phyloP scores from a whole-genome alignment of 2,113 vertebrate species.

The Lasiurus borealis region DNA sequence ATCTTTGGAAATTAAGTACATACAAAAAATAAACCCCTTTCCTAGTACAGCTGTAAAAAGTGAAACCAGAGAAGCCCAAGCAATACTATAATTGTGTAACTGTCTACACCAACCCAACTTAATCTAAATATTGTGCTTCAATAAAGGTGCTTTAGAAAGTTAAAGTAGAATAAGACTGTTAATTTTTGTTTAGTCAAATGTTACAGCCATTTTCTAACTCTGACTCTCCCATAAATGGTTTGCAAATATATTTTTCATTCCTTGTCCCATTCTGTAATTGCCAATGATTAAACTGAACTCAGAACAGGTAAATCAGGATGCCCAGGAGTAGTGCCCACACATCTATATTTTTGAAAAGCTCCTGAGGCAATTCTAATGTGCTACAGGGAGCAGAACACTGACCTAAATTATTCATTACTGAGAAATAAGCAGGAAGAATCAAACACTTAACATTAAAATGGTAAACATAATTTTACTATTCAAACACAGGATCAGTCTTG shows the following conservation, averaged over 20 bases:
- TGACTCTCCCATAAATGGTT: neutral
- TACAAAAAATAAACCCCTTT: neutral
- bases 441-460: neutral
- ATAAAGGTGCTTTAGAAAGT: neutral
- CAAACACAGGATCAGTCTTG: neutral
- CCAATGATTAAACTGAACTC: neutral
- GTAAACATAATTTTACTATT: neutral
- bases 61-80: neutral
- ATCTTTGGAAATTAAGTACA: slow-evolving; percentile 31
- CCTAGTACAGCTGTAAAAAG: neutral
- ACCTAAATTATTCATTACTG: neutral
- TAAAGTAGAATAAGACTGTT: neutral
- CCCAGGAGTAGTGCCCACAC: too few relatives aligned
- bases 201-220: neutral
- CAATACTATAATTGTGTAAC: neutral
- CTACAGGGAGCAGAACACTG: neutral
- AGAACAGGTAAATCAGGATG: neutral
- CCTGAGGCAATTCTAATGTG: neutral
- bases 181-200: slow-evolving; percentile 6
- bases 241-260: neutral
- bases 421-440: neutral
- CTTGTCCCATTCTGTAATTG: neutral
- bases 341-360: neutral
- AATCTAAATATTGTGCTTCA: neutral
- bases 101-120: too few relatives aligned